Conservation (phyloP, 1,140 invertebrate species). For the Euschistus heros region DNA sequence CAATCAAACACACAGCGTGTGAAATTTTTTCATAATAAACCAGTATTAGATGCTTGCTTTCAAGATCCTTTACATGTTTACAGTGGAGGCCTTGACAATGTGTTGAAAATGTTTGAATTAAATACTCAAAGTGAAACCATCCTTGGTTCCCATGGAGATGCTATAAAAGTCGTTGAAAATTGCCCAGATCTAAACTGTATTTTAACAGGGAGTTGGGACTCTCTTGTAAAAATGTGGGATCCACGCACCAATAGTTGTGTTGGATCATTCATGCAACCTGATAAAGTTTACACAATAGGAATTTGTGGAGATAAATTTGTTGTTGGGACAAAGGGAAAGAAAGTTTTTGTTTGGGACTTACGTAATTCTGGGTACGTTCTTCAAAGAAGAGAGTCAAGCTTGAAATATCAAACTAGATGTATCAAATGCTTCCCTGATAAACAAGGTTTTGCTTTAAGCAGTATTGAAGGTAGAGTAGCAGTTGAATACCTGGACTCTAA, state of each 20-base stretch:
- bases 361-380: constrained; percentile 92
- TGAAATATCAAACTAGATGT: constrained; percentile 96
- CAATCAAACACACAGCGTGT: constrained; percentile 71
- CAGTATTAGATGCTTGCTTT: constrained; percentile 89
- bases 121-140: constrained; percentile 71
- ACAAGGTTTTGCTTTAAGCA: constrained; percentile 87
- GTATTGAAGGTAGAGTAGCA: constrained; percentile 91
- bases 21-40: constrained; percentile 73
- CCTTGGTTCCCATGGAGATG: constrained; percentile 78
- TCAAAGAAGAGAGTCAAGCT: constrained; percentile 87
- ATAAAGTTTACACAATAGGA: constrained; percentile 86
- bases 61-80: constrained; percentile 76
- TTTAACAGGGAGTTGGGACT: constrained; percentile 94
- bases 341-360: constrained; percentile 93
- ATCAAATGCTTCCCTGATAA: constrained; percentile 95
- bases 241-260: constrained; percentile 67
- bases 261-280: constrained; percentile 82
- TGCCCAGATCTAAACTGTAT: constrained; percentile 82
- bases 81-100: constrained; percentile 88
- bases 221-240: constrained; percentile 91
- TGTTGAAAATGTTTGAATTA: constrained; percentile 88
- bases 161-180: constrained; percentile 89
- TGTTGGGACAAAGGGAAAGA: constrained; percentile 87
- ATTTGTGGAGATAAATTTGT: constrained; percentile 92
- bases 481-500: constrained; percentile 93